Base-by-base conservation (phyloP, 1,140 invertebrate genomes). In the Drosophila athabasca region DNA sequence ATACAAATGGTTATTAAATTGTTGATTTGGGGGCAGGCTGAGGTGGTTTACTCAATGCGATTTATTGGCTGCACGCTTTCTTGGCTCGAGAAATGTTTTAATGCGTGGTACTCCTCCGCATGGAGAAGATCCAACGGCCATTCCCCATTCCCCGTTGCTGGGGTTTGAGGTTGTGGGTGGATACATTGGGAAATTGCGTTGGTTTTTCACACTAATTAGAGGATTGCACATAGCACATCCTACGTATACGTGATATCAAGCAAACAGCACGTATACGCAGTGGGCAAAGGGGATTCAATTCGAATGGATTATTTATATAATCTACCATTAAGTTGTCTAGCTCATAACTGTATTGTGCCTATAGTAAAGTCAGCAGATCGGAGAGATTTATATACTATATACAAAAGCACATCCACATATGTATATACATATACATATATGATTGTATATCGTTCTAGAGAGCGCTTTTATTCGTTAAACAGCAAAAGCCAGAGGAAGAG, bases 1-100 rank as follows among this genome's bases (percentile, higher is more conserved):
- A 69, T 69, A 69, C 64, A 69, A 74, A 74, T 66, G 57, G 44
- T 53, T 52, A 52, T 65, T 65, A 74, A 49, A 51, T 35, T 49
- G 19, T 44, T 8, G 35, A 5, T 31, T 31, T 31, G 24, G 19
- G 4, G 22, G 15, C 31, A 46, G 9, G 39, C 7, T 15, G 35
- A 31, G 24, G 24, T 17, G 9, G 7, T 35, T 51, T 53, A 52
- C 41, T 39, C 41, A 46, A 35, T 72, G 69, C 77, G 68, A 87
- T 87, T 85, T 84, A 85, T 85, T 80, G 73, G 58, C 53, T 77
- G 73, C 58, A 76, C 57, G 64, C 59, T 82, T 77, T 57, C 43
- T 9, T 35, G 29, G 7, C 41, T 24, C 41, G 45, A 60, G 57
- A 8, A 15, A 62, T 48, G 2, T 35, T 8, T 3, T 4, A 6